phyloP scores from a whole-genome alignment of 1,140 invertebrate genomes.

The Brachionus koreanus region DNA sequence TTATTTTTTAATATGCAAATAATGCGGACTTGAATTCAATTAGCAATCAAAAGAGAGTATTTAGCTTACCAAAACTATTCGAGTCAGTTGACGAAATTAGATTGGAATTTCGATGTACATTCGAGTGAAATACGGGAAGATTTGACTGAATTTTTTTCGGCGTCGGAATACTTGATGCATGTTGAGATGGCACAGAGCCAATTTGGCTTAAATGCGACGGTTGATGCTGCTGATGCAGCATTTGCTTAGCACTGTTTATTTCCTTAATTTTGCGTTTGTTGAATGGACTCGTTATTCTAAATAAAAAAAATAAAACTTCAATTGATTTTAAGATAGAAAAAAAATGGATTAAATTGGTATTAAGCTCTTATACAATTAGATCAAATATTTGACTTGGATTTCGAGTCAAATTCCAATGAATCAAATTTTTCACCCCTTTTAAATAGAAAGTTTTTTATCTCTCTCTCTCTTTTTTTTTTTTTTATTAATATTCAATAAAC shows the following conservation, averaged over 20 bases:
- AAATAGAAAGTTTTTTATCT: not conserved
- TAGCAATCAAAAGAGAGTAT: not conserved
- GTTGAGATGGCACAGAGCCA: not conserved
- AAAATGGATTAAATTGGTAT: not conserved
- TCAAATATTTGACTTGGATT: not conserved
- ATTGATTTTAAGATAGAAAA: not conserved
- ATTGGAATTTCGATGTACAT: constrained; percentile 23
- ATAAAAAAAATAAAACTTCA: not conserved
- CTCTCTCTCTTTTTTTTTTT: not conserved
- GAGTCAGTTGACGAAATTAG: constrained; percentile 25
- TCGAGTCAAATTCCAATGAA: not conserved
- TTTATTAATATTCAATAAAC: constrained; percentile 6
- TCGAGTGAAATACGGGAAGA: constrained; percentile 32
- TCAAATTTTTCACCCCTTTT: not conserved
- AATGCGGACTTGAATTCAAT: not conserved
- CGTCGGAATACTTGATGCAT: not conserved
- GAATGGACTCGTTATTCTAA: constrained; percentile 43
- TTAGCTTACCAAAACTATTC: not conserved
- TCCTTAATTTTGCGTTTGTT: constrained; percentile 44
- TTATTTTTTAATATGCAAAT: constrained; percentile 5
- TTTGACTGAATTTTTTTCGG: constrained; percentile 37
- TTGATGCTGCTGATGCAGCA: constrained; percentile 40
- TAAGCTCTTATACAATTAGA: not conserved
- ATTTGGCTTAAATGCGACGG: not conserved
- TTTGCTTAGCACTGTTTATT: not conserved